These are phyloP conservation scores for Ormyrus pomaceus DNA, from an alignment of 2,888 invertebrate species.

Conservation along the genomic window DNA sequence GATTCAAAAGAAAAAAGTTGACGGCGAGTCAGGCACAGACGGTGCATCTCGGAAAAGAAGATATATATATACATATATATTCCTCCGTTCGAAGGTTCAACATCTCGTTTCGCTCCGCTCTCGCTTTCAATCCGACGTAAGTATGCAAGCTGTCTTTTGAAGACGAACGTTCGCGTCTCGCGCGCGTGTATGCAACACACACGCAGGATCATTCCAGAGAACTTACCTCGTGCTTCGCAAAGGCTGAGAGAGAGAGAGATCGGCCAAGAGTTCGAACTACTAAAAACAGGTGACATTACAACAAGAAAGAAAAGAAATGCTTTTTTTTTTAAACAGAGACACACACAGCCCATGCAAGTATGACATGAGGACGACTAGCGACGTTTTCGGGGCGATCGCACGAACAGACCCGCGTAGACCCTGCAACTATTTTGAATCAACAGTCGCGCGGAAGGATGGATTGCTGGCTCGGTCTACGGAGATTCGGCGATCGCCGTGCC, in stretches of 20 bases:
- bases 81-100: too few relatives aligned
- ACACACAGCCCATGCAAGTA: conserved; percentile 69
- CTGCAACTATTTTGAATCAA: neutral
- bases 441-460: neutral
- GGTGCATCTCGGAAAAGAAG: too few relatives aligned
- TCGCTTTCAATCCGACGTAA: too few relatives aligned
- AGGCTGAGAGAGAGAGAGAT: conserved; percentile 60
- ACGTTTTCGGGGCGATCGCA: conserved; percentile 63
- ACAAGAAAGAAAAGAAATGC: conserved; percentile 53
- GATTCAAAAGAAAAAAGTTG: too few relatives aligned
- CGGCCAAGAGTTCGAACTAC: conserved; percentile 71
- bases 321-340: conserved; percentile 10
- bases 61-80: too few relatives aligned
- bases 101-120: too few relatives aligned
- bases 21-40: too few relatives aligned
- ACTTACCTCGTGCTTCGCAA: conserved; percentile 72
- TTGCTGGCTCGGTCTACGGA: conserved; percentile 59
- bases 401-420: conserved; percentile 62
- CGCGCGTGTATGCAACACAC: neutral
- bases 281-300: conserved; percentile 63
- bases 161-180: conserved; percentile 10
- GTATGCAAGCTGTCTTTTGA: neutral
- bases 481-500: conserved; percentile 62
- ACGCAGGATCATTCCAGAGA: conserved; percentile 63
- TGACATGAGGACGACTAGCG: conserved; percentile 67